Evolutionary conservation across 92 coral and sea anemone species (phyloP), one percentile per base, ranked within the genome.

Genomic region (Ricordea florida): DNA sequence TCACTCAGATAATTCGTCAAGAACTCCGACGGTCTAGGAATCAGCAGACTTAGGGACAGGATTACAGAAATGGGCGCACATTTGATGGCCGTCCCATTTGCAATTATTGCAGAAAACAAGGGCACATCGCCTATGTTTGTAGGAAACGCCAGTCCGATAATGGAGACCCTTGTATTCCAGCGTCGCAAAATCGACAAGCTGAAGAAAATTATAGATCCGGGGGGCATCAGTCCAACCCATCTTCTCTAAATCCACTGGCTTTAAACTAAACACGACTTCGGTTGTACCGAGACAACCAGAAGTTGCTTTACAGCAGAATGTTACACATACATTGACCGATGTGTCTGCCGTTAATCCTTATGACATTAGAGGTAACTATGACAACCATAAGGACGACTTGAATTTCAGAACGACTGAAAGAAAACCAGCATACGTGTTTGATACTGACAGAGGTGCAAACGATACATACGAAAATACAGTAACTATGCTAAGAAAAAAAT

Each of bases 31-130:
- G 27, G 26, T 18, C 62, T 0, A 56, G 44, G 6, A 27, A 41
- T 13, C 62, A 61, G 13, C 40, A 74, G 52, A 13, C 1, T 35
- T 32, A 53, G 42, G 32, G 38, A 31, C 62, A 42, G 10, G 48
- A 43, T 14, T 68, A 60, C 7, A 22, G 72, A 3, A 75, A 60
- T 21, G 61, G 51, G 8, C 28, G 72, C 27, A 33, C 73, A 7
- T 32, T 30, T n/a, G 81, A 75, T 36, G 72, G 72, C 3, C 52
- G 66, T 16, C 72, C 62, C 1, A 75, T 75, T 29, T 75, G 72
- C 22, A 75, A 75, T 33, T 27, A 35, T 68, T 75, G 81, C 14
- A 66, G 16, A 5, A 44, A 57, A 10, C 49, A 32, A 7, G 81
- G 81, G 7, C 74, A 76, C 29, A 55, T 76, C 0, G 65, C 74